Evolutionary conservation across 2,113 vertebrate genomes (phyloP).

Genomic region (Glaucidium brasilianum): DNA sequence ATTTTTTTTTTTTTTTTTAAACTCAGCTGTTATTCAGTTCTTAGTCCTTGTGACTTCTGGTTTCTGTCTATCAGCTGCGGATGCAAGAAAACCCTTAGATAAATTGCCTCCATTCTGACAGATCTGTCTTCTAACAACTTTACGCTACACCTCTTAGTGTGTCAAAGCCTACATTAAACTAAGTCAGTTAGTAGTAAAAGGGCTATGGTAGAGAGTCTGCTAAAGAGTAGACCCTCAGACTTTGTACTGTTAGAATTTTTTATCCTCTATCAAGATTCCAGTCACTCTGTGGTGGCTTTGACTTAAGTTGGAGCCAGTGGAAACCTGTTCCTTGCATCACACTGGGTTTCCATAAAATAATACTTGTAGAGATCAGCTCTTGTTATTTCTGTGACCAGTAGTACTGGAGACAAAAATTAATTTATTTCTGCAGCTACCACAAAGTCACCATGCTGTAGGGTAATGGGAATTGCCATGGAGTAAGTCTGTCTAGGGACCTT

Average conservation of each 20-base stretch:
- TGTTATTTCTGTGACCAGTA: neutral
- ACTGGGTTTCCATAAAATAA: neutral
- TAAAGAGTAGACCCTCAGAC: neutral
- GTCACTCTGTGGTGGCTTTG: neutral
- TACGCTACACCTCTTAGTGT: neutral
- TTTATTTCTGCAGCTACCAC: neutral
- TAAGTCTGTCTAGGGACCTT: neutral
- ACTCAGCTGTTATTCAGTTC: neutral
- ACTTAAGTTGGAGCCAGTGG: neutral
- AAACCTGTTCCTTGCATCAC: neutral
- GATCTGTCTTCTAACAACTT: neutral
- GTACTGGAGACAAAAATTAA: neutral
- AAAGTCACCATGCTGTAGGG: neutral
- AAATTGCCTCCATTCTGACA: neutral
- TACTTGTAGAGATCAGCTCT: neutral
- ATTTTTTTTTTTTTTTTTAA: neutral
- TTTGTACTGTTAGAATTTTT: neutral
- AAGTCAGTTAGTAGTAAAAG: neutral
- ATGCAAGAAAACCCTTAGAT: neutral
- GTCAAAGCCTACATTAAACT: neutral
- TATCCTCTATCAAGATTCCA: neutral
- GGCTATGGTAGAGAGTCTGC: neutral
- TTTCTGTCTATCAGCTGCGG: neutral
- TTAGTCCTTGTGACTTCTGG: neutral
- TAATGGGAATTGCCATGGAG: neutral